A percentile compares a stretch with the other conserved stretches of the same genome.
These are phyloP conservation scores for Formica exsecta DNA, from an alignment of 1,140 invertebrate species.

Conservation along the genomic window DNA sequence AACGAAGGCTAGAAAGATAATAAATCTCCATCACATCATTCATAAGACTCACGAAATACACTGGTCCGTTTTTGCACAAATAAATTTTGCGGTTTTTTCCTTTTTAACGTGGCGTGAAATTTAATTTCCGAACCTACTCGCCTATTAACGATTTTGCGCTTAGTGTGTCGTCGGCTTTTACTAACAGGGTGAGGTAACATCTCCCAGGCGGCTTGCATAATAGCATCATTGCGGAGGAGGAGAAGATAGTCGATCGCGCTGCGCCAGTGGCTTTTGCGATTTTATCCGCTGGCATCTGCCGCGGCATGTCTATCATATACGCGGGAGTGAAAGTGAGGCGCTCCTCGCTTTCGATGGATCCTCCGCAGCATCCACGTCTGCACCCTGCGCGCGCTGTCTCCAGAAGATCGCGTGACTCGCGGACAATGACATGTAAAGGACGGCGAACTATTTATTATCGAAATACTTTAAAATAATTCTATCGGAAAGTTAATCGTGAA, in stretches of 20 bases:
- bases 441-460: conserved; percentile 11
- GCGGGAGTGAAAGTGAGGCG: conserved; percentile 81
- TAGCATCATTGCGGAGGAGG: conserved; percentile 53
- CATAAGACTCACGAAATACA: not conserved
- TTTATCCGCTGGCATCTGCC: conserved; percentile 72
- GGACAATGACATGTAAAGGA: not conserved
- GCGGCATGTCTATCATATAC: conserved; percentile 74
- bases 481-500: not conserved
- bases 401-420: conserved; percentile 40
- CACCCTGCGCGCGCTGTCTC: conserved; percentile 9
- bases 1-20: not conserved
- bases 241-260: conserved; percentile 38
- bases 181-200: conserved; percentile 74
- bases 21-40: conserved; percentile 28
- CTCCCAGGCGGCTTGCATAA: conserved; percentile 76
- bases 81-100: conserved; percentile 11
- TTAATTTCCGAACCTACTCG: conserved; percentile 50
- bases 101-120: conserved; percentile 21
- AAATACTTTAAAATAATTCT: not conserved
- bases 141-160: conserved; percentile 46
- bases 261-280: conserved; percentile 49
- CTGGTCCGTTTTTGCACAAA: not conserved
- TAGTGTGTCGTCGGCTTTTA: conserved; percentile 21
- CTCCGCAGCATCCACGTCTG: conserved; percentile 62
- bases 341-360: conserved; percentile 58